Base-by-base conservation (phyloP, 1,140 invertebrate genomes). In the Caligus rogercresseyi region DNA sequence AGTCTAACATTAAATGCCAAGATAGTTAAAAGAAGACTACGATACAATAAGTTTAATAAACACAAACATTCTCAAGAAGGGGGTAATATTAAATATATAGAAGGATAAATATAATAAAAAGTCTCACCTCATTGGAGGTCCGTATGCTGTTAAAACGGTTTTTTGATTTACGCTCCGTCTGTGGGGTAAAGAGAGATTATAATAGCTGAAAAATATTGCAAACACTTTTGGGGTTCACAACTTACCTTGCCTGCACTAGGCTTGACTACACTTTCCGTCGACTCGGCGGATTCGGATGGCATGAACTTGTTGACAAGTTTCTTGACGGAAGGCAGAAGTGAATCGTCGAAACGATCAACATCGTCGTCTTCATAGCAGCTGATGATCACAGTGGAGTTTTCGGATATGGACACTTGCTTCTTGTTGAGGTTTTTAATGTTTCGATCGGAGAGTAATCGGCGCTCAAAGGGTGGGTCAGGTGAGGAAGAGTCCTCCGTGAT, bases 391-490 rank as follows among this genome's bases (percentile, higher is more conserved):
- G 24, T 25, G 23, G 57, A 26, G 18, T 20, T 60, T 26, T 43
- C 31, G 31, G 57, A 60, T 26, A 60, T 60, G 26, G 24, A 26
- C 24, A 60, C 57, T 31, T 43, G 57, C 23, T 60, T 60, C 20
- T 56, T 56, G 19, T 56, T 56, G 19, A 56, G 54, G 2, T 25
- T 25, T 3, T 56, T 20, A 56, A 21, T 20, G 15, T n/a, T 20
- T 23, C 16, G 13, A 13, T 60, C 26, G 15, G 57, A 25, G n/a
- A 25, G 18, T n/a, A 57, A 23, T 11, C 15, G 15, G 23, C 20
- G 57, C 31, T 43, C 31, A 43, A 43, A 43, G 1, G 26, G 57
- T 53, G 57, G 57, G 3, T 18, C 57, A 54, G 53, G n/a, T 7
- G 20, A 25, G 26, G 20, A 25, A 2, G 57, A 60, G 53, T 54